phyloP scores from a whole-genome alignment of 2,113 vertebrate species.

The Bostrychus sinensis region DNA sequence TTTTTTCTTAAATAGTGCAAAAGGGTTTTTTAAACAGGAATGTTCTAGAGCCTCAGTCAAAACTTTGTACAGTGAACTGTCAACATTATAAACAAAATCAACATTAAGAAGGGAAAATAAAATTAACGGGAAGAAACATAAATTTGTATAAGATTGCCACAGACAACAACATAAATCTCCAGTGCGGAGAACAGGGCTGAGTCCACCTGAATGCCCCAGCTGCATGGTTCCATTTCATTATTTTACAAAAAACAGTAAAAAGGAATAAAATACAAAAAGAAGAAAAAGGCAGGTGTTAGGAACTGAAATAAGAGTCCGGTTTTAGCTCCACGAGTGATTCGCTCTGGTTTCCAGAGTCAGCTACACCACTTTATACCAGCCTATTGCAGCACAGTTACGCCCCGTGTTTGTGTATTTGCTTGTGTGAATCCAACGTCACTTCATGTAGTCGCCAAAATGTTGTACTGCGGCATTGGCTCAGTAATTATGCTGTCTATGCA shows the following conservation, averaged over 20 bases:
- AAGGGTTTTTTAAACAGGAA: constrained; percentile 90
- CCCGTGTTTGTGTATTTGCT: constrained; percentile 23
- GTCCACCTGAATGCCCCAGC: constrained; percentile 78
- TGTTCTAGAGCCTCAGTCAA: constrained; percentile 88
- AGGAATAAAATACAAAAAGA: constrained; percentile 78
- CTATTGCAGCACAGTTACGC: constrained; percentile 30
- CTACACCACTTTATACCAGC: constrained; percentile 45
- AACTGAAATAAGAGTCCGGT: constrained; percentile 80
- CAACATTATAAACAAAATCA: constrained; percentile 84
- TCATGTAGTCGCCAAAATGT: constrained; percentile 27
- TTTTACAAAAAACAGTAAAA: constrained; percentile 74
- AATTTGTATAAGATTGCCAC: constrained; percentile 89
- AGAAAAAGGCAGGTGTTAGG: constrained; percentile 84
- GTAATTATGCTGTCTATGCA: constrained; percentile 22
- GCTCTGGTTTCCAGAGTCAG: constrained; percentile 31
- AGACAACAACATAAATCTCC: constrained; percentile 90
- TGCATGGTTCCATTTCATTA: constrained; percentile 39
- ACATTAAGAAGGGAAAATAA: constrained; percentile 61
- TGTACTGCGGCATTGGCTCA: constrained; percentile 33
- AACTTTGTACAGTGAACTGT: constrained; percentile 88
- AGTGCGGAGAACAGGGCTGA: constrained; percentile 80
- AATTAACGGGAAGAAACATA: constrained; percentile 77
- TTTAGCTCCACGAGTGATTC: constrained; percentile 60
- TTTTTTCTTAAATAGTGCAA: constrained; percentile 97
- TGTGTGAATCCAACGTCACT: constrained; percentile 21